Percentiles rank a stretch among this genome's conserved stretches.
Conservation (phyloP, 2,888 invertebrate genomes). For the Brachyptera risi region DNA sequence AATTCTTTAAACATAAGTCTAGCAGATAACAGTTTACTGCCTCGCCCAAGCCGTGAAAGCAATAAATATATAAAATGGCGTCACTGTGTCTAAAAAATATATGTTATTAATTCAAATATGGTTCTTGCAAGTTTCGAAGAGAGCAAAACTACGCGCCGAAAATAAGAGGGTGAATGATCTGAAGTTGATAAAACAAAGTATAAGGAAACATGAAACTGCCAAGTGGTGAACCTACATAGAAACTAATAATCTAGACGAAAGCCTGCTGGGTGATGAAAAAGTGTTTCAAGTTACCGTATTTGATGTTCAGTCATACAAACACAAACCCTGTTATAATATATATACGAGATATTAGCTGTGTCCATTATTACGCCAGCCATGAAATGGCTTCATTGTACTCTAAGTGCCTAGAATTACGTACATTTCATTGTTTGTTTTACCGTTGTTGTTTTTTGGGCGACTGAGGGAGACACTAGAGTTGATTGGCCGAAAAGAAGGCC, state of each 20-base stretch:
- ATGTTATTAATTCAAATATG: neutral
- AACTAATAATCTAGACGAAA: neutral
- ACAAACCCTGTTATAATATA: constrained; percentile 17
- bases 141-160: constrained; percentile 3
- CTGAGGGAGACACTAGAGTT: neutral
- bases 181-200: neutral
- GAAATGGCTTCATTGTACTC: constrained; percentile 29
- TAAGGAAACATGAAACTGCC: neutral
- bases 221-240: neutral
- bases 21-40: constrained; percentile 22
- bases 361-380: constrained; percentile 29
- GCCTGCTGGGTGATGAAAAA: too few species aligned
- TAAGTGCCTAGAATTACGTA: constrained; percentile 30
- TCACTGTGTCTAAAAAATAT: neutral
- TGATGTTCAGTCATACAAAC: constrained; percentile 26
- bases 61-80: constrained; percentile 26
- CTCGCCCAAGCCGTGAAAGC: constrained; percentile 29
- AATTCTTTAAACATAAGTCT: constrained; percentile 23
- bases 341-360: constrained; percentile 23
- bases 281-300: constrained; percentile 22
- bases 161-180: constrained; percentile 1
- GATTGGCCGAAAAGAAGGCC: neutral
- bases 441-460: constrained; percentile 14
- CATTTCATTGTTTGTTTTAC: constrained; percentile 29
- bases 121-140: neutral